Evolutionary conservation across 1,140 invertebrate genomes (phyloP).

Genomic region (Ceratitis capitata): DNA sequence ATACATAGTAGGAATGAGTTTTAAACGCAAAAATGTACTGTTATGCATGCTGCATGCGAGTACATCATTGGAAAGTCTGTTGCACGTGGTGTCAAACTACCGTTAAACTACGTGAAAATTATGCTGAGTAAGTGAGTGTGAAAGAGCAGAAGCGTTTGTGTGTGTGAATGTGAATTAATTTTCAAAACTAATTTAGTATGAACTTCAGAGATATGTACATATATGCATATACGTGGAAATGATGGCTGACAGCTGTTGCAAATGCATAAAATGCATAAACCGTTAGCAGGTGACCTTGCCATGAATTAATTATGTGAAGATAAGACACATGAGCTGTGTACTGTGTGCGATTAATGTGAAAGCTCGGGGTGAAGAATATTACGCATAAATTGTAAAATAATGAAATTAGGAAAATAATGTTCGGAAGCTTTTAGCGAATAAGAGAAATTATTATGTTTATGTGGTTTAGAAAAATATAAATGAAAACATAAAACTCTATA

Average conservation of each 20-base stretch:
- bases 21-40: not conserved
- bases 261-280: not conserved
- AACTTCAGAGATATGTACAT: not conserved
- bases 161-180: slow-evolving; percentile 20
- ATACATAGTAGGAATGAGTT: not conserved
- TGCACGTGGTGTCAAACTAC: not conserved
- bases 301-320: not conserved
- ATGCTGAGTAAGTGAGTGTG: slow-evolving; percentile 10
- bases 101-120: not conserved
- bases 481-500: too few relatives aligned
- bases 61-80: not conserved
- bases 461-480: too few relatives aligned
- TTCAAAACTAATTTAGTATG: slow-evolving; percentile 16
- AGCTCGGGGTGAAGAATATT: too few relatives aligned
- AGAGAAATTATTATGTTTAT: too few relatives aligned
- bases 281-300: not conserved
- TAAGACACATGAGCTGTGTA: not conserved
- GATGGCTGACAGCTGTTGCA: not conserved
- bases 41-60: not conserved
- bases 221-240: not conserved
- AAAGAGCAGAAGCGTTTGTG: not conserved
- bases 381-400: too few relatives aligned
- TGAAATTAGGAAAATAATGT: too few relatives aligned
- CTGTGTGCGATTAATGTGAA: not conserved
- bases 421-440: too few relatives aligned